Conservation (phyloP, 1,140 invertebrate genomes). For the Helicoverpa armigera region DNA sequence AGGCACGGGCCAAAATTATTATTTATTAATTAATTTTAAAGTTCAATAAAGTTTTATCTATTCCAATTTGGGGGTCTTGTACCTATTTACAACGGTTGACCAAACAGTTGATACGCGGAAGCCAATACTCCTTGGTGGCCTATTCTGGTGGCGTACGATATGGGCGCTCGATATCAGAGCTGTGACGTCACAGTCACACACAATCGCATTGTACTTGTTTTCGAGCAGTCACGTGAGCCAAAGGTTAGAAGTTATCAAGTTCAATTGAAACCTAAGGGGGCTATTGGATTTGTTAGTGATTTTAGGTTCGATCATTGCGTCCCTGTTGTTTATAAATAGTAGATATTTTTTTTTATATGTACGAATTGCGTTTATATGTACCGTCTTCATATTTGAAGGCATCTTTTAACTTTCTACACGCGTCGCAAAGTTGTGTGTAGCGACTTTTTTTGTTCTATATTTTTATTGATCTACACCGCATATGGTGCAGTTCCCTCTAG, state of each 20-base stretch:
- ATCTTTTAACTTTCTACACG: too few species aligned
- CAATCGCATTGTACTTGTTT: constrained; percentile 37
- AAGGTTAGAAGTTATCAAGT: constrained; percentile 37
- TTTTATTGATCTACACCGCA: neutral
- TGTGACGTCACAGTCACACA: constrained; percentile 10
- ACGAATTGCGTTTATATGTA: too few species aligned
- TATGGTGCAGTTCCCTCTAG: neutral
- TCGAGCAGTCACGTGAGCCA: constrained; percentile 43
- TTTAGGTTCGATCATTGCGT: neutral
- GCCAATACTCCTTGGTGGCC: neutral
- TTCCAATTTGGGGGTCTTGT: constrained; percentile 13
- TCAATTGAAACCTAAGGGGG: constrained; percentile 29
- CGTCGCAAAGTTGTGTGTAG: too few species aligned
- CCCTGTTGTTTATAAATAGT: too few species aligned
- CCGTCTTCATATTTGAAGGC: too few species aligned
- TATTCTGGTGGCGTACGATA: neutral
- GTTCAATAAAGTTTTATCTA: neutral
- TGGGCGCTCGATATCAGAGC: neutral
- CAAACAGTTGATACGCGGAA: constrained; percentile 22
- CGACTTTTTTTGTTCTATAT: neutral
- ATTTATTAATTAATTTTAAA: neutral
- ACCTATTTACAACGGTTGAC: neutral
- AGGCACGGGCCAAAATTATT: too few species aligned
- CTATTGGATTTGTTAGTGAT: constrained; percentile 15
- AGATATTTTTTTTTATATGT: too few species aligned